Evolutionary conservation across 2,797 vertebrate species (phyloP).

Genomic region (Phrynocephalus forsythii): DNA sequence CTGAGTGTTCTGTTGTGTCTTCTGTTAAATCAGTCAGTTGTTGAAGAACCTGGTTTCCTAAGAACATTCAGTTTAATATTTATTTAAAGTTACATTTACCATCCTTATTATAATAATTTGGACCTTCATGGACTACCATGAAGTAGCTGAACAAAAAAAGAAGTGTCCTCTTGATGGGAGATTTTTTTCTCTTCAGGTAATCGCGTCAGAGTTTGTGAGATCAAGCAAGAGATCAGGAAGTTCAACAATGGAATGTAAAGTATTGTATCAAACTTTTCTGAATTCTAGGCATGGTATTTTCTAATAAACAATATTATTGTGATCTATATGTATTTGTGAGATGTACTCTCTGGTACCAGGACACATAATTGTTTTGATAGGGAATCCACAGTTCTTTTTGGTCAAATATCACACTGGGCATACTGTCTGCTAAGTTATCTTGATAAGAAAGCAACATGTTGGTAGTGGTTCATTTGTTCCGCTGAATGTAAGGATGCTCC

Average conservation of each 20-base stretch:
- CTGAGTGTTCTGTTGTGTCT: neutral
- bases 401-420: neutral
- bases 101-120: neutral
- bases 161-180: too few relatives aligned
- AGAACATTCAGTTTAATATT: neutral
- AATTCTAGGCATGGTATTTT: neutral
- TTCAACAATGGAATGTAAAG: too few relatives aligned
- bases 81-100: neutral
- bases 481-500: neutral
- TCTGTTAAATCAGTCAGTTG: neutral
- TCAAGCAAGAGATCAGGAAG: neutral
- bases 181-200: neutral
- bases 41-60: slow-evolving; percentile 3
- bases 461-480: too few relatives aligned
- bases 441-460: neutral
- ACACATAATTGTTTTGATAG: neutral
- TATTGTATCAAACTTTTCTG: neutral
- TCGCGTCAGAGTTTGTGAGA: neutral
- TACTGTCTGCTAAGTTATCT: neutral
- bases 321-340: neutral
- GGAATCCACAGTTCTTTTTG: neutral
- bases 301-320: neutral
- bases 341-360: neutral
- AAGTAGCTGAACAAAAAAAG: too few relatives aligned
- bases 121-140: neutral